These are phyloP conservation scores for Ailuropoda melanoleuca DNA, from an alignment of 2,113 vertebrate genomes.

Conservation along the genomic window DNA sequence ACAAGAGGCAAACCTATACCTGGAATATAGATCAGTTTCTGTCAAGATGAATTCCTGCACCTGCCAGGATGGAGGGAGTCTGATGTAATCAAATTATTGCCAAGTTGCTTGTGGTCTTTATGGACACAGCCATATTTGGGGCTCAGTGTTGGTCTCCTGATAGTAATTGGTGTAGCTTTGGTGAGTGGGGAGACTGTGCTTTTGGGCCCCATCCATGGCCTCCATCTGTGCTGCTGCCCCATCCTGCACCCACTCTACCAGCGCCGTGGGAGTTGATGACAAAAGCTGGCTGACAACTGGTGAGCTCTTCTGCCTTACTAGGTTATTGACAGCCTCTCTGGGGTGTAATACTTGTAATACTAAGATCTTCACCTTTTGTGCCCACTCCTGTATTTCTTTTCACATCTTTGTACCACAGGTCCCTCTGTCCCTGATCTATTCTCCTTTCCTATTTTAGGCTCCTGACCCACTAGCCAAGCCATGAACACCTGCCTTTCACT, in stretches of 20 bases:
- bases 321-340: neutral
- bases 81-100: neutral
- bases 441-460: neutral
- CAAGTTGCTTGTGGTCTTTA: neutral
- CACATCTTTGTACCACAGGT: neutral
- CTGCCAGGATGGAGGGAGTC: neutral
- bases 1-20: neutral
- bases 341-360: neutral
- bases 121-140: neutral
- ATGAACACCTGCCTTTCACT: neutral
- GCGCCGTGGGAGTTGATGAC: too few species aligned
- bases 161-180: neutral
- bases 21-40: neutral
- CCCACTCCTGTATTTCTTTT: neutral
- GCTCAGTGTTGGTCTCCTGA: neutral
- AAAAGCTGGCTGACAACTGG: neutral
- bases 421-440: neutral
- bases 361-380: neutral
- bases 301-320: neutral
- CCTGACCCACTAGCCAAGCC: neutral
- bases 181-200: neutral
- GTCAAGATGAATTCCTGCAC: neutral
- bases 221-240: neutral
- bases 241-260: neutral
- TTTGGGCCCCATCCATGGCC: neutral